These are phyloP conservation scores for Escarpia spicata DNA, from an alignment of 2,888 invertebrate species.

Conservation along the genomic window DNA sequence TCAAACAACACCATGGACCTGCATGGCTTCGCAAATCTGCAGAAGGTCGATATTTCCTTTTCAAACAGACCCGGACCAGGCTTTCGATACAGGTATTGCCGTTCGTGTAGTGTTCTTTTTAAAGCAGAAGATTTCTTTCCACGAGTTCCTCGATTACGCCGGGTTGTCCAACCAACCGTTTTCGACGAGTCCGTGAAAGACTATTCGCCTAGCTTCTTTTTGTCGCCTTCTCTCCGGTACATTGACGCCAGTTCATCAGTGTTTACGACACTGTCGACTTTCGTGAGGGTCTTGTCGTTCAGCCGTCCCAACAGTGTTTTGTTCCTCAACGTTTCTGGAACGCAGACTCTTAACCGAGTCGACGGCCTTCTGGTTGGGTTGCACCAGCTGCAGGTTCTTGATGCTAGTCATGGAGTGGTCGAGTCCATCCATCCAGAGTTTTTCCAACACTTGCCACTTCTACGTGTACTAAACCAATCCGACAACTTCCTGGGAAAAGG, in stretches of 20 bases:
- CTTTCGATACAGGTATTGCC: neutral
- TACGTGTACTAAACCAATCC: neutral
- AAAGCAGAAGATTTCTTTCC: neutral
- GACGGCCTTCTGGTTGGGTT: neutral
- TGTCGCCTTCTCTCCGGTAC: neutral
- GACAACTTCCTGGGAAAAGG: neutral
- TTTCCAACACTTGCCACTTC: neutral
- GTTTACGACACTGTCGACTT: neutral
- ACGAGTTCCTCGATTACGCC: neutral
- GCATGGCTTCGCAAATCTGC: neutral
- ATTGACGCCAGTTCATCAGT: neutral
- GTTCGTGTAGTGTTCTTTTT: neutral
- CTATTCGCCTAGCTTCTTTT: neutral
- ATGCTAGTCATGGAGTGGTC: neutral
- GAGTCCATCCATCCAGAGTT: neutral
- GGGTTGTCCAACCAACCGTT: neutral
- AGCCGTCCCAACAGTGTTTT: neutral
- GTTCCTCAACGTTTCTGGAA: neutral
- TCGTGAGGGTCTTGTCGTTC: neutral
- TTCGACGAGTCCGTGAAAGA: neutral
- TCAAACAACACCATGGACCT: neutral
- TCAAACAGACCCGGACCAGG: neutral
- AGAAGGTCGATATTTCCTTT: neutral
- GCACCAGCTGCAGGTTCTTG: neutral
- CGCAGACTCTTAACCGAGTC: neutral